These are phyloP conservation scores for Melitaea athalia DNA, from an alignment of 2,888 invertebrate genomes.

Conservation along the genomic window DNA sequence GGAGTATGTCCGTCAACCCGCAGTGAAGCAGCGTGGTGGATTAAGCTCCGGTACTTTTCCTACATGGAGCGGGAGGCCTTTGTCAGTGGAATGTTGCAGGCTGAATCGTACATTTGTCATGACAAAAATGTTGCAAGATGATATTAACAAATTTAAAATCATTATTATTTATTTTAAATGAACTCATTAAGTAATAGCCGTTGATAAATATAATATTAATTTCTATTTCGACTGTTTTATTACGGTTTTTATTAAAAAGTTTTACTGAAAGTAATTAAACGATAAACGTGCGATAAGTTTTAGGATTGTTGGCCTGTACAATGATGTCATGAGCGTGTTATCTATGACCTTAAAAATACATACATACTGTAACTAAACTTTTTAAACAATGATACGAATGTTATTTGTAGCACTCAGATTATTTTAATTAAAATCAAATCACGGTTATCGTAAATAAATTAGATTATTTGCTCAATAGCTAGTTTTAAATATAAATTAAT, in stretches of 20 bases:
- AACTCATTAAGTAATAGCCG: not conserved
- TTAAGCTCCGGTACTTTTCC: no score
- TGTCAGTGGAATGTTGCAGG: no score
- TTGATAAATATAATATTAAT: not conserved
- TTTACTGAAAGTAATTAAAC: conserved; percentile 17
- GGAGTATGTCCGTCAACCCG: no score
- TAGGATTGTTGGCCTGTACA: not conserved
- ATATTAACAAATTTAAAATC: no score
- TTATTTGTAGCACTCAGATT: no score
- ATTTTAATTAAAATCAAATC: no score
- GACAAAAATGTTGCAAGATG: no score
- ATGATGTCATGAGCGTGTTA: not conserved
- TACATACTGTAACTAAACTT: not conserved
- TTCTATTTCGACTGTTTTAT: conserved; percentile 9
- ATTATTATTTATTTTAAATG: not conserved
- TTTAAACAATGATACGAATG: no score
- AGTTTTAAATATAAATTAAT: not conserved
- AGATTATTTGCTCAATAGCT: not conserved
- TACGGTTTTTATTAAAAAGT: not conserved
- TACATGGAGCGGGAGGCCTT: no score
- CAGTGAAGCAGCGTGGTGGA: no score
- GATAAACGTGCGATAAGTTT: conserved; percentile 16
- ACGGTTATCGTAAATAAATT: not conserved
- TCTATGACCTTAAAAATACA: not conserved
- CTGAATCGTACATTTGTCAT: no score